These are phyloP conservation scores for Sebastes oblongus DNA, from an alignment of 2,797 vertebrate species.

Conservation along the genomic window DNA sequence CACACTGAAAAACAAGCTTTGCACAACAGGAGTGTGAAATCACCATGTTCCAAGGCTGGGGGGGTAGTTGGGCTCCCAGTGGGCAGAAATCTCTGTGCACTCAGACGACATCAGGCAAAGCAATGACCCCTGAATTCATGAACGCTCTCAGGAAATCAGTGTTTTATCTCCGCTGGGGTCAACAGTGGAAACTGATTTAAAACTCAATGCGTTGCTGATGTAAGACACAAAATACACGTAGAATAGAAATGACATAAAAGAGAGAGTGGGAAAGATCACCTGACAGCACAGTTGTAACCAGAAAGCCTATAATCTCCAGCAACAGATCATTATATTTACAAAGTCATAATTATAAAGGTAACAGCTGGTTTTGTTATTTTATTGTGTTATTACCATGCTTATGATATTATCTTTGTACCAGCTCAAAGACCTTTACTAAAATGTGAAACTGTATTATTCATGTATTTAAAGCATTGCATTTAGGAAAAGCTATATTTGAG, in stretches of 20 bases:
- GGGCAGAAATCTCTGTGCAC: slow-evolving; percentile 50
- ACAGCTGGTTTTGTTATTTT: background rate
- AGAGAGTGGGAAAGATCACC: background rate
- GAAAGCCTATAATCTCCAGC: background rate
- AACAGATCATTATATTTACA: background rate
- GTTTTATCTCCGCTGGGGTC: slow-evolving; percentile 50
- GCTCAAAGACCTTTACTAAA: background rate
- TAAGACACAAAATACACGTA: slow-evolving; percentile 8
- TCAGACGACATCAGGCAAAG: slow-evolving; percentile 50
- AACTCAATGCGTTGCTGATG: slow-evolving; percentile 16
- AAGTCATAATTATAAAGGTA: background rate
- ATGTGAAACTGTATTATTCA: background rate
- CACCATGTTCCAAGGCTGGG: slow-evolving; percentile 72
- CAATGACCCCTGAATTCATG: slow-evolving; percentile 60
- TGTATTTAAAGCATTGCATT: background rate
- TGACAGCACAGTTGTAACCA: background rate
- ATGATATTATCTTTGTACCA: background rate
- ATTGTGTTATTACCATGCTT: background rate
- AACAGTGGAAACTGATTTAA: slow-evolving; percentile 47
- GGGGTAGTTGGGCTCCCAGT: slow-evolving; percentile 22
- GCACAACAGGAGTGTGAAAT: slow-evolving; percentile 81
- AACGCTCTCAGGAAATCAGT: slow-evolving; percentile 55
- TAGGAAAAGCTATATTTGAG: background rate
- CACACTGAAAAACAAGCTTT: slow-evolving; percentile 72
- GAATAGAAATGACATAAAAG: slow-evolving; percentile 11